Percentiles rank a stretch among this genome's conserved stretches.
Evolutionary conservation across 2,888 invertebrate species (phyloP).

Genomic region (Lepetodrilus schrolli): DNA sequence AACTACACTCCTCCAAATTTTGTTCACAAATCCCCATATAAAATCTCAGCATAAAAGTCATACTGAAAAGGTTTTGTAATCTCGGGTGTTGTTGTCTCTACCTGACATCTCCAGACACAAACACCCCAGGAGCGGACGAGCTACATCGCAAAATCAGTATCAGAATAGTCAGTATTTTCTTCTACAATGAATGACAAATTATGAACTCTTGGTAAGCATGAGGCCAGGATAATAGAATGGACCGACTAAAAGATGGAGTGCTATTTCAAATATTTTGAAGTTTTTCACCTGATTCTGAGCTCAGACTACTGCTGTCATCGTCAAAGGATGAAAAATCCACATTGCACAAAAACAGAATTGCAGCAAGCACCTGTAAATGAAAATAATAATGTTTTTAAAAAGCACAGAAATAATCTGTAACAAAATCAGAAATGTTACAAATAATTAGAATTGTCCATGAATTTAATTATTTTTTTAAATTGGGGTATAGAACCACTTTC

Average conservation of each 20-base stretch:
- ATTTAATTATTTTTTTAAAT: too few relatives aligned
- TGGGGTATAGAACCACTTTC: too few relatives aligned
- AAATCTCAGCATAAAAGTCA: too few relatives aligned
- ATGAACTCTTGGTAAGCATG: background rate
- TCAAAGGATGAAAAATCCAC: slow-evolving; percentile 51
- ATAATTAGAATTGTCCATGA: too few relatives aligned
- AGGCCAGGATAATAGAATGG: background rate
- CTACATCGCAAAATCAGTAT: too few relatives aligned
- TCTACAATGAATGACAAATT: too few relatives aligned
- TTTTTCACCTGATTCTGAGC: slow-evolving; percentile 40
- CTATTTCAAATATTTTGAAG: background rate
- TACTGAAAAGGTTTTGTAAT: too few relatives aligned
- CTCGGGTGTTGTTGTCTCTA: too few relatives aligned
- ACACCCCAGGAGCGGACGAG: slow-evolving; percentile 40
- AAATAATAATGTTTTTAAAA: background rate
- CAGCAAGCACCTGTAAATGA: slow-evolving; percentile 52
- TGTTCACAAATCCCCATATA: too few relatives aligned
- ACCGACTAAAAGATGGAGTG: background rate
- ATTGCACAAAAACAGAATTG: slow-evolving; percentile 61
- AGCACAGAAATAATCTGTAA: background rate
- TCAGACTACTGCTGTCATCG: slow-evolving; percentile 47
- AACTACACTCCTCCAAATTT: too few relatives aligned
- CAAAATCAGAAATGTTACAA: too few relatives aligned
- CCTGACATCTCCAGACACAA: slow-evolving; percentile 47
- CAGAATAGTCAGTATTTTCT: too few relatives aligned